Evolutionary conservation across 2,113 vertebrate species (phyloP).

Genomic region (Parotia lawesii): DNA sequence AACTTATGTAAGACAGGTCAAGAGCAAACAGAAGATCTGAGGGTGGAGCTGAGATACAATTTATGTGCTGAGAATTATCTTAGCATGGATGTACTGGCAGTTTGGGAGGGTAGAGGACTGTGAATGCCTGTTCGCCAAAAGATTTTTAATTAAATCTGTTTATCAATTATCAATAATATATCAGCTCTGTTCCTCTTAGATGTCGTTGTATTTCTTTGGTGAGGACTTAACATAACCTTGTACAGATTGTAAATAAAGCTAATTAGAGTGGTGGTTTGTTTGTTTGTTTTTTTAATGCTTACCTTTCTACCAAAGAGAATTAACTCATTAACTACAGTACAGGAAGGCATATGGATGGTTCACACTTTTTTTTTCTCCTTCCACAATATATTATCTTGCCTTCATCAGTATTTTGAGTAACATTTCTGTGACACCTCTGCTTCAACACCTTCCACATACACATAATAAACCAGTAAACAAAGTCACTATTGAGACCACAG

Average conservation of each 20-base stretch:
- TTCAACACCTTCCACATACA: background rate
- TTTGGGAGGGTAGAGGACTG: background rate
- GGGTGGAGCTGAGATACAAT: background rate
- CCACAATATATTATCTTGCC: background rate
- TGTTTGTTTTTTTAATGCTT: background rate
- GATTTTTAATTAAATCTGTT: background rate
- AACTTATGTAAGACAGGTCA: fast-evolving
- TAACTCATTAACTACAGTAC: background rate
- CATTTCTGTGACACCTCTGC: background rate
- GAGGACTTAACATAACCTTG: background rate
- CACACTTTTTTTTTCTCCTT: background rate
- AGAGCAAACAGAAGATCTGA: background rate
- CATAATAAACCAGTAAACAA: background rate
- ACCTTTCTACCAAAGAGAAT: background rate
- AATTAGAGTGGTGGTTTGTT: background rate
- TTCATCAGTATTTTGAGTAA: background rate
- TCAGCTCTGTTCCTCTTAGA: background rate
- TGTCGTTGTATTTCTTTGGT: background rate
- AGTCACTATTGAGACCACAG: background rate
- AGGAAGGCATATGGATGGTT: background rate
- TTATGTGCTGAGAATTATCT: background rate
- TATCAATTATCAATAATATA: background rate
- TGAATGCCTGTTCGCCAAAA: background rate
- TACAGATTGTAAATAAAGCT: background rate
- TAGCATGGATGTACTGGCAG: background rate